Base-by-base conservation (phyloP, 1,140 invertebrate genomes). In the Diorhabda sublineata region DNA sequence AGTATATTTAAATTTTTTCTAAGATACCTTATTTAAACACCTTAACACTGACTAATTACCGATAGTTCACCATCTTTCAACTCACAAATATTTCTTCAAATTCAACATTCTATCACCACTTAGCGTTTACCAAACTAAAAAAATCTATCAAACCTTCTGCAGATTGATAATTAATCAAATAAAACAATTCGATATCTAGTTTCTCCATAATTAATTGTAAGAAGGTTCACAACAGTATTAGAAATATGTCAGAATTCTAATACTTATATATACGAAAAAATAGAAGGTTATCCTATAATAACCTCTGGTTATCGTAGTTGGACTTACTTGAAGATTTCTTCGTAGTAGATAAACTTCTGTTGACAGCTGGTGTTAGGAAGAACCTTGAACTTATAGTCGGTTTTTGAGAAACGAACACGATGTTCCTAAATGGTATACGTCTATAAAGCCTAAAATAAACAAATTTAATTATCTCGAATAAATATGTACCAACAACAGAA, bases 261-360 rank as follows among this genome's bases (percentile, higher is more conserved):
- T 26, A 26, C 26, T 26, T 26, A 26, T 26, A 26, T 67, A 67
- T 67, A 67, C 45, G 8, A 26, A 42, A 60, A 67, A 58, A 4
- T 26, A 41, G 9, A 3, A 65, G 47, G 65, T 67, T 67, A 67
- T 67, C 65, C 57, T 9, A 58, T 43, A 58, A 7, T 59, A 45
- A 59, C 65, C 58, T 52, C 47, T 60, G 44, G 45, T 60, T 67
- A 67, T 67, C 65, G 58, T 42, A 47, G 45, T 64, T 7, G 44
- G 6, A 60, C 65, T 67, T 59, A 67, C 65, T 56, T 9, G 65
- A 56, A 11, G 43, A 58, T 60, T 67, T 59, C 44, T 67, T 42
- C 45, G 44, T 59, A n/a, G 65, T 67, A 6, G 65, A 67, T 60
- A 67, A 42, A 47, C 45, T 60, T 67, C 65, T 67, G 57, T 45